Evolutionary conservation across 2,113 vertebrate species (phyloP), one percentile per base, ranked within the genome.

Genomic region (Ivindomyrus marchei): DNA sequence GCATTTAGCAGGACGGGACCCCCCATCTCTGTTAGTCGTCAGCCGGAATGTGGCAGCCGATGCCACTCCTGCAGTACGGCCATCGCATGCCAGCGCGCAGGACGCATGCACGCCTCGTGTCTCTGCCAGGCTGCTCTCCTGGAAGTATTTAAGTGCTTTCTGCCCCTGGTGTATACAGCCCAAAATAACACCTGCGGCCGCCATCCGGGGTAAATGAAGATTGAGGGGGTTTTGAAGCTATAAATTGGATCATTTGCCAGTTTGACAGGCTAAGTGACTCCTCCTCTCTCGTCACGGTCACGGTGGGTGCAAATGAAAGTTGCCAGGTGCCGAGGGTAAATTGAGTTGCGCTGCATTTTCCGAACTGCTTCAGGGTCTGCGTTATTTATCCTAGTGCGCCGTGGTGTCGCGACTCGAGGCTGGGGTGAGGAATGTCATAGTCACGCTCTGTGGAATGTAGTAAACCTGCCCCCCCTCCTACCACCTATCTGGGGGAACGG

Each of bases 291-390:
- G n/a, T 19, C 31, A 47, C 62, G 36, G 3, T 31, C 27, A 45
- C 39, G 31, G 39, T 6, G 86, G 86, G 39, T n/a, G 31, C 6
- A 27, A 52, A 27, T 24, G 31, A 19, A 62, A 53, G 46, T 74
- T 77, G 47, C 19, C 62, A 88, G 27, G 70, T 53, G 36, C 66
- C 9, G 66, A 53, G 49, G 66, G 70, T 49, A 77, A 88, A 56
- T 87, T 46, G 90, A 24, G 66, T 50, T 42, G 47, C 80, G 66
- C 66, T 77, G 47, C 88, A 91, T 85, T 92, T 91, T 91, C 56
- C 36, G 10, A 52, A 62, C 9, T 19, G 31, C 88, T 77, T 90
- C 58, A 10, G 62, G 47, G 45, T 80, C 56, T 88, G 13, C 19
- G n/a, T 88, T 70, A 90, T 88, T n/a, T 39, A 39, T 77, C 70